Evolutionary conservation across 2,113 vertebrate species (phyloP).

Genomic region (Megatriorchis doriae): DNA sequence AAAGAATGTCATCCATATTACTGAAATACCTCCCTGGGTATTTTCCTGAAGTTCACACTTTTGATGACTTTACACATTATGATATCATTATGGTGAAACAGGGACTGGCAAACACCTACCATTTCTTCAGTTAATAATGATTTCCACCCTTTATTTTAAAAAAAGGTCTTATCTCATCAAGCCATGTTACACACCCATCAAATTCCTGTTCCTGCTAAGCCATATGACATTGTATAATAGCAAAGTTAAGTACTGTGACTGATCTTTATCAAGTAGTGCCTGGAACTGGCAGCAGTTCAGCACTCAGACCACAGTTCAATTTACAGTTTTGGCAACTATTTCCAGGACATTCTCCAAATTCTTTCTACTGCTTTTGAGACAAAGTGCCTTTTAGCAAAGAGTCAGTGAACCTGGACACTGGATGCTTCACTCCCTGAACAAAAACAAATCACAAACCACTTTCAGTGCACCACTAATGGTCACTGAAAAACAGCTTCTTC

Average conservation of each 20-base stretch:
- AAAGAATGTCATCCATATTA: not conserved
- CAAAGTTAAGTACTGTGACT: slow-evolving; percentile 19
- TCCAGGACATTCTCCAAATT: slow-evolving; percentile 39
- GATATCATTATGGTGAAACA: not conserved
- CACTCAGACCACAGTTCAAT: slow-evolving; percentile 34
- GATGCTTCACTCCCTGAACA: not conserved
- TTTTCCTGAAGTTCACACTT: slow-evolving; percentile 4
- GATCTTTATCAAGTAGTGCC: slow-evolving; percentile 43
- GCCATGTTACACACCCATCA: not conserved
- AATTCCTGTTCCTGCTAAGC: not conserved
- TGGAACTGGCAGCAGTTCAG: slow-evolving; percentile 31
- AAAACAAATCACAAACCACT: slow-evolving; percentile 46
- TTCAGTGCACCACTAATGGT: not conserved
- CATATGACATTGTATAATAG: not conserved
- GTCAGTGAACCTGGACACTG: not conserved
- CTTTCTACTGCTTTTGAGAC: slow-evolving; percentile 29
- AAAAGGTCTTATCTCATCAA: not conserved
- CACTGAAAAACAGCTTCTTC: slow-evolving; percentile 29
- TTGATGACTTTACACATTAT: not conserved
- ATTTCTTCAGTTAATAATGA: not conserved
- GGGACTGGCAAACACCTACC: not conserved
- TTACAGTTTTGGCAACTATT: slow-evolving; percentile 54
- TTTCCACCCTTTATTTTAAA: not conserved
- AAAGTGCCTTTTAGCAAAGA: slow-evolving; percentile 44
- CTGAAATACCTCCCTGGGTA: not conserved